Conservation (phyloP, 2,888 invertebrate species). For the Crossocerus cetratus region DNA sequence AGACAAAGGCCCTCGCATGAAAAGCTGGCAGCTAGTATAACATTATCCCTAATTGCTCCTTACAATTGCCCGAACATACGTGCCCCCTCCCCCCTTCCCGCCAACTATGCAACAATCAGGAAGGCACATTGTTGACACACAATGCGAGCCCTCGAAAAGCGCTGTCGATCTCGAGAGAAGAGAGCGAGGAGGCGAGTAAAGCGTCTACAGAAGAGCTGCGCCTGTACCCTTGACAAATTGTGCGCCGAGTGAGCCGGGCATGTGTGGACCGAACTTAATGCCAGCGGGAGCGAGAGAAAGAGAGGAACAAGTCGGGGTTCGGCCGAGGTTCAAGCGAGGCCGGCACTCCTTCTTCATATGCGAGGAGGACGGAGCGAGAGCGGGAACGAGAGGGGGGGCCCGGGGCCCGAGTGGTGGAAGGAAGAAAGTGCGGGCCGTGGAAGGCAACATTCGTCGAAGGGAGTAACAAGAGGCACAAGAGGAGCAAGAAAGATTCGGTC, state of each 20-base stretch:
- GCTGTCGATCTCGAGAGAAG: too few relatives aligned
- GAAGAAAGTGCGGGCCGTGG: constrained; percentile 13
- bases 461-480: constrained; percentile 8
- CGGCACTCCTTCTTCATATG: constrained; percentile 1
- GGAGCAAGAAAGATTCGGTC: constrained; percentile 7
- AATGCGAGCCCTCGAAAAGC: too few relatives aligned
- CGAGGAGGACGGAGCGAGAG: constrained; percentile 13
- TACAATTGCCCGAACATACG: too few relatives aligned
- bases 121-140: too few relatives aligned
- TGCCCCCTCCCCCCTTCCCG: too few relatives aligned
- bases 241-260: neutral
- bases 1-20: too few relatives aligned
- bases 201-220: too few relatives aligned
- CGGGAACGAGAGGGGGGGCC: constrained; percentile 10
- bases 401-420: constrained; percentile 7
- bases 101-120: too few relatives aligned
- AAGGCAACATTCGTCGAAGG: neutral
- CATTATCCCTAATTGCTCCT: too few relatives aligned
- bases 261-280: neutral
- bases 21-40: too few relatives aligned
- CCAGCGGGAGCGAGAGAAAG: neutral
- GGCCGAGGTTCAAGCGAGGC: constrained; percentile 2
- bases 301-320: neutral
- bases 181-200: too few relatives aligned
- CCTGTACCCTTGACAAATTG: too few relatives aligned